phyloP scores from a whole-genome alignment of 1,140 invertebrate genomes.

The Plodia interpunctella region DNA sequence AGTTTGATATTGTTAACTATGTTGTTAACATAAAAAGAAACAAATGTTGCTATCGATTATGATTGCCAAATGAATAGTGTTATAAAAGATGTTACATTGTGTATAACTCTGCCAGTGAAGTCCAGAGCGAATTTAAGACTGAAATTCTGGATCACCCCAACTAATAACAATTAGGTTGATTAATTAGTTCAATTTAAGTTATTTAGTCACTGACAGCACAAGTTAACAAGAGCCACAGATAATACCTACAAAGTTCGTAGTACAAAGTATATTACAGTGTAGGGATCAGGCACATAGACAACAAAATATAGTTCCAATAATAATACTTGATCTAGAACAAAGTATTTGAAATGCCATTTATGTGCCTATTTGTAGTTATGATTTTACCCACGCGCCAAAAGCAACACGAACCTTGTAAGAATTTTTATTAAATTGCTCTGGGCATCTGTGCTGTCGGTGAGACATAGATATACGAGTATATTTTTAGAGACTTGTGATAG shows the following conservation, averaged over 20 bases:
- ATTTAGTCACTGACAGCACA: slow-evolving; percentile 18
- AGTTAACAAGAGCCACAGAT: slow-evolving; percentile 5
- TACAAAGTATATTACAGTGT: no score
- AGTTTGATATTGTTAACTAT: no score
- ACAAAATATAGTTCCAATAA: no score
- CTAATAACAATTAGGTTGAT: slow-evolving; percentile 10
- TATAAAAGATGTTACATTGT: slow-evolving; percentile 2
- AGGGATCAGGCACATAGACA: no score
- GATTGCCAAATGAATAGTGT: slow-evolving; percentile 19
- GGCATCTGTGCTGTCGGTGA: slow-evolving; percentile 11
- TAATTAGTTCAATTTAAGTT: slow-evolving; percentile 29
- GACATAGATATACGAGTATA: slow-evolving; percentile 15
- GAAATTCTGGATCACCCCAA: slow-evolving; percentile 12
- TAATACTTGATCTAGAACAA: no score
- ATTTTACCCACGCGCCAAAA: no score
- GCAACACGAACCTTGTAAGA: no score
- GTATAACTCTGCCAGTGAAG: slow-evolving; percentile 9
- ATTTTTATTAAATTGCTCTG: no score
- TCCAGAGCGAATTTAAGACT: slow-evolving; percentile 9
- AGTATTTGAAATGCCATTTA: no score
- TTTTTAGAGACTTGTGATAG: slow-evolving; percentile 34
- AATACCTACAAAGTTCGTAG: not conserved
- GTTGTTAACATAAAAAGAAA: not conserved
- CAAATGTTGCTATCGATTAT: slow-evolving; percentile 13
- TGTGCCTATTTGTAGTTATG: no score